Evolutionary conservation across 1,140 invertebrate species (phyloP).

Genomic region (Diprion similis): DNA sequence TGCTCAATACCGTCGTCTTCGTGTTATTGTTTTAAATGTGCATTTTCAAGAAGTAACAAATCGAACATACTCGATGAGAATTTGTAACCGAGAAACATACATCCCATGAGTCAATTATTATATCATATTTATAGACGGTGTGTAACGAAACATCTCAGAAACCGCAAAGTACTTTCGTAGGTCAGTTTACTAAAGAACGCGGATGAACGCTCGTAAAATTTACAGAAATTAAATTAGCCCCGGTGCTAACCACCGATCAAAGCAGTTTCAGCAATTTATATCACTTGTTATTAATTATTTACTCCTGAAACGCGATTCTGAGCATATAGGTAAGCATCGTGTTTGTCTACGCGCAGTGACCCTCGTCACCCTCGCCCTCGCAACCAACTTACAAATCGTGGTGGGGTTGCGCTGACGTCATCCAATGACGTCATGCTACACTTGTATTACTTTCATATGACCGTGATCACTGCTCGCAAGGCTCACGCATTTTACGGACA

Average conservation of each 20-base stretch:
- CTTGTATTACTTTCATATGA: slow-evolving; percentile 6
- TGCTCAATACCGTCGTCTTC: slow-evolving; percentile 6
- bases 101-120: too few relatives aligned
- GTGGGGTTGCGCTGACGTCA: slow-evolving; percentile 40
- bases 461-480: not conserved
- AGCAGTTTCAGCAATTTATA: too few relatives aligned
- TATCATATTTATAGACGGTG: too few relatives aligned
- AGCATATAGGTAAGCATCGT: not conserved
- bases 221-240: too few relatives aligned
- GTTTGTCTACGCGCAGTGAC: slow-evolving; percentile 7
- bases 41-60: not conserved
- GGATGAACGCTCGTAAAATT: too few relatives aligned
- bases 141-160: too few relatives aligned
- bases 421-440: slow-evolving; percentile 37
- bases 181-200: too few relatives aligned
- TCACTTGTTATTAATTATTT: not conserved
- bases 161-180: too few relatives aligned
- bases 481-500: not conserved
- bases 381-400: not conserved
- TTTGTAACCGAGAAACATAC: too few relatives aligned
- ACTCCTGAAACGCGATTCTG: not conserved
- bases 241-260: too few relatives aligned
- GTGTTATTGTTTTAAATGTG: not conserved
- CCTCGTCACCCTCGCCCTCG: not conserved
- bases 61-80: too few relatives aligned